Percentiles rank a stretch among this genome's conserved stretches.
Conservation (phyloP, 1,140 invertebrate genomes). For the Bombus impatiens region DNA sequence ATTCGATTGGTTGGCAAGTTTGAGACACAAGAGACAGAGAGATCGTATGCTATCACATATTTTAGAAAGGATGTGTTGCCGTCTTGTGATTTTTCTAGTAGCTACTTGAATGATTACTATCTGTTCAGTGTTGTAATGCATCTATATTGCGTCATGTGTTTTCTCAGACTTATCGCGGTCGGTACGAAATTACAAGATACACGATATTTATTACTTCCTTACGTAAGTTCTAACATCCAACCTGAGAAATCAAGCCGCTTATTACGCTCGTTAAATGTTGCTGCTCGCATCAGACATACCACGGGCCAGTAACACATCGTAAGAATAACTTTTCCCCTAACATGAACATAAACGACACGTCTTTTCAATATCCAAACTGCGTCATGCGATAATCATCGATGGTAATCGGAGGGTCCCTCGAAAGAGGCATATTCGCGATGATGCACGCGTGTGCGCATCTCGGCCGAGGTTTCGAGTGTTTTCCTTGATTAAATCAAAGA, state of each 20-base stretch:
- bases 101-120: too few relatives aligned
- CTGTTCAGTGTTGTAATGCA: too few relatives aligned
- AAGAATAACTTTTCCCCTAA: not conserved
- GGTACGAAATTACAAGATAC: too few relatives aligned
- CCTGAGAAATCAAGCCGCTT: not conserved
- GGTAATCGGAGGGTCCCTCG: not conserved
- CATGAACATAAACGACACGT: not conserved
- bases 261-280: not conserved
- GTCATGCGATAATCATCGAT: not conserved
- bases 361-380: not conserved
- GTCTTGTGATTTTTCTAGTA: too few relatives aligned
- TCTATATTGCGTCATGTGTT: too few relatives aligned
- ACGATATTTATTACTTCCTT: too few relatives aligned
- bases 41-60: too few relatives aligned
- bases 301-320: not conserved
- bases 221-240: too few relatives aligned
- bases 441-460: not conserved
- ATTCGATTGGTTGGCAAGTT: too few relatives aligned
- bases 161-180: too few relatives aligned
- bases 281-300: not conserved
- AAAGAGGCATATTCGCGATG: not conserved
- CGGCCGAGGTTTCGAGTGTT: slow-evolving; percentile 32
- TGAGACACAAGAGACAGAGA: too few relatives aligned
- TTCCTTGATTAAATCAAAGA: slow-evolving; percentile 60
- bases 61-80: too few relatives aligned